Base-by-base conservation (phyloP, 2,888 invertebrate species). In the Steinernema scapterisci region DNA sequence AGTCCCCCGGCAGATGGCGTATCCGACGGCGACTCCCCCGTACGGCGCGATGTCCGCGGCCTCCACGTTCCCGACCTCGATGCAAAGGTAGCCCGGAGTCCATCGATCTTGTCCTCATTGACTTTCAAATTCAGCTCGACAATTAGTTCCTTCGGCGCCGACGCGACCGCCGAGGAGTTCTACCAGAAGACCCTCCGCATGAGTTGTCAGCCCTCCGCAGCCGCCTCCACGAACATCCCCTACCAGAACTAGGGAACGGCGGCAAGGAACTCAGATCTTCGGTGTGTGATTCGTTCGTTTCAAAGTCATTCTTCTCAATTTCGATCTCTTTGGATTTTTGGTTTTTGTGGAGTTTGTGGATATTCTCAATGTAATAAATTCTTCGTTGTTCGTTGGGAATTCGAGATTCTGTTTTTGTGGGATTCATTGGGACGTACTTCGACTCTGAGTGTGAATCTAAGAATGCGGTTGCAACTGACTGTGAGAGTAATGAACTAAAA, bases 91-190 rank as follows among this genome's bases (percentile, higher is more conserved):
- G n/a, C n/a, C 77, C 38, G 9, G 9, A 38, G n/a, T n/a, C n/a
- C n/a, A 81, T 75, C 25, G 27, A 75, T 70, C 21, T 19, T 70
- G 16, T n/a, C 19, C n/a, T n/a, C 51, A n/a, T 31, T 72, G n/a
- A 31, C 31, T 54, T 72, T 19, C 25, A 31, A 27, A 38, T 78
- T 74, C 46, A 80, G 76, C 19, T 79, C 82, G 19, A 81, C 80
- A 72, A 73, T 78, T 21, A 75, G 79, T 11, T 83, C 80, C 76
- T 72, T 80, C 1, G 73, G 80, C 19, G 82, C 82, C 63, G 81
- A 83, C n/a, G 84, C 82, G 0, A 75, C 82, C n/a, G 84, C 83
- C 63, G 82, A 84, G 13, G 84, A 83, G 72, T 82, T 83, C 76
- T 82, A 82, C 75, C 81, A 83, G 76, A 84, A 84, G 71, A 79